Percentiles rank a stretch among this genome's conserved stretches.
Evolutionary conservation across 2,113 vertebrate genomes (phyloP).

Genomic region (Callospermophilus lateralis): DNA sequence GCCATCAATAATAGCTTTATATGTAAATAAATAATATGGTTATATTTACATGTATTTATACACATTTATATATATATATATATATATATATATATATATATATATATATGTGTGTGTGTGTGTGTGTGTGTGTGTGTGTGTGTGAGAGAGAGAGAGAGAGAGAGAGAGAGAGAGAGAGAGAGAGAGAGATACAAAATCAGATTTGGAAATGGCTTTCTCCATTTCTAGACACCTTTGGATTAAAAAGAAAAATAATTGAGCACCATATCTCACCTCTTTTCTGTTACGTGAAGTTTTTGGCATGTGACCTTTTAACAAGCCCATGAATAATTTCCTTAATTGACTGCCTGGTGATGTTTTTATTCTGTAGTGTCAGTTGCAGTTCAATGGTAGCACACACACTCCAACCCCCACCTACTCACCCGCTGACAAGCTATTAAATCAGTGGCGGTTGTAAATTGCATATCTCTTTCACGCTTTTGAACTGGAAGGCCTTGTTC

Average conservation of each 20-base stretch:
- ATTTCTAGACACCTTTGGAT: background rate
- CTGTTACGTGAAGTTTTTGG: slow-evolving; percentile 71
- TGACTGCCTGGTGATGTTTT: slow-evolving; percentile 78
- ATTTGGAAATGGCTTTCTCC: background rate
- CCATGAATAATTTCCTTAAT: slow-evolving; percentile 76
- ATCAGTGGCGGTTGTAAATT: slow-evolving; percentile 55
- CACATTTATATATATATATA: no score
- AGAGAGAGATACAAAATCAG: background rate
- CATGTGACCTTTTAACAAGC: slow-evolving; percentile 69
- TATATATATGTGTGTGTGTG: no score
- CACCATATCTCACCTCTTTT: background rate
- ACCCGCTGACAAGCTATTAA: slow-evolving; percentile 50
- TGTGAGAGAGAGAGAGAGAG: no score
- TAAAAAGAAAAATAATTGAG: background rate
- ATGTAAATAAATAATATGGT: no score
- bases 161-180: no score
- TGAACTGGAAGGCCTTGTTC: background rate
- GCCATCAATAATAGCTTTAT: background rate
- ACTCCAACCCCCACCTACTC: background rate
- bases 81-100: no score
- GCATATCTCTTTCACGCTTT: background rate
- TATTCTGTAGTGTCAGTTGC: slow-evolving; percentile 49
- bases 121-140: background rate
- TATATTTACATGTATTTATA: no score
- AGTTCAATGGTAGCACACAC: slow-evolving; percentile 48